Conservation (phyloP, 2,113 vertebrate genomes). For the Elgaria multicarinata region DNA sequence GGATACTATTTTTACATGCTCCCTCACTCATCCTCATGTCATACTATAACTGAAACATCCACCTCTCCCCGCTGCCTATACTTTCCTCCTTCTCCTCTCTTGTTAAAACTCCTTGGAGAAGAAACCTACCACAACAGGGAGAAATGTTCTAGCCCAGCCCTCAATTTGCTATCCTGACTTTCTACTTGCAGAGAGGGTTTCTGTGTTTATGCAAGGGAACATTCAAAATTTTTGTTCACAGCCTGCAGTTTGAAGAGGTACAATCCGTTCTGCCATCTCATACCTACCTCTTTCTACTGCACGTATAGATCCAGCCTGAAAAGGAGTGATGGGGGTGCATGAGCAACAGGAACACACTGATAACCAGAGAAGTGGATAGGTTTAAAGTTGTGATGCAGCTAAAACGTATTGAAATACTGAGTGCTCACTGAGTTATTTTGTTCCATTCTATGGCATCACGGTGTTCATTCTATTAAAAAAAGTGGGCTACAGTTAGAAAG, state of each 20-base stretch:
- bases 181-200: not conserved
- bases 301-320: not conserved
- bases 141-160: not conserved
- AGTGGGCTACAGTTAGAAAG: not conserved
- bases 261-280: not conserved
- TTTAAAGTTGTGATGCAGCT: not conserved
- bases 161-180: not conserved
- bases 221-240: not conserved
- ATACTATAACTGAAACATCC: not conserved
- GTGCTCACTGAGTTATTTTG: not conserved
- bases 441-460: not conserved
- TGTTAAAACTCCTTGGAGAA: not conserved
- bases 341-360: not conserved
- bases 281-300: not conserved
- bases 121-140: not conserved
- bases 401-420: not conserved
- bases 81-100: not conserved
- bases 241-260: not conserved
- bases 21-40: not conserved
- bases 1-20: not conserved
- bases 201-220: not conserved
- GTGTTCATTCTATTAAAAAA: not conserved
- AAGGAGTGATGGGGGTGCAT: not conserved
- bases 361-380: not conserved
- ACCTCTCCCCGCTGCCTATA: too few species aligned